These are phyloP conservation scores for Lycia hirtaria DNA, from an alignment of 2,888 invertebrate species.

Conservation along the genomic window DNA sequence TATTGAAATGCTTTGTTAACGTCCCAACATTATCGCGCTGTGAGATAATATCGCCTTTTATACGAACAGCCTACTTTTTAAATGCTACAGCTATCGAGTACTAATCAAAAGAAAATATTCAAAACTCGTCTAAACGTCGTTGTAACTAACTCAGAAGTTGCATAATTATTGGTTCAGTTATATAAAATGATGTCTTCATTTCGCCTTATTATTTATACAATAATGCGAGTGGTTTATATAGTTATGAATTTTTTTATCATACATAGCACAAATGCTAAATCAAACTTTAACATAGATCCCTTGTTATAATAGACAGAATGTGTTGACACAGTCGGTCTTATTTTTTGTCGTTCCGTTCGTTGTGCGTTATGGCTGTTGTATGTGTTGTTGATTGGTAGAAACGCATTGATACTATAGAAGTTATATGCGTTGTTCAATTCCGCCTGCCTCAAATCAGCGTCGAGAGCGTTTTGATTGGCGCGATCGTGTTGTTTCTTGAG, in stretches of 20 bases:
- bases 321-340: conserved; percentile 75
- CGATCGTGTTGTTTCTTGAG: conserved; percentile 73
- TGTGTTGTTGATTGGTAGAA: conserved; percentile 61
- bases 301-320: conserved; percentile 64
- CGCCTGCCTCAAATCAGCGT: conserved; percentile 66
- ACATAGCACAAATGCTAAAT: conserved; percentile 15
- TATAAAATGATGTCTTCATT: background rate
- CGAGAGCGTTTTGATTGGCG: conserved; percentile 70
- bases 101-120: background rate
- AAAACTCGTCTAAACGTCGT: background rate
- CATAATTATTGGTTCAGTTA: background rate
- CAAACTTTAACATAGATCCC: conserved; percentile 10
- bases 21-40: background rate
- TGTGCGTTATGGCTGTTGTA: conserved; percentile 61
- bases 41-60: background rate
- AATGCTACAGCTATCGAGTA: background rate
- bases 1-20: background rate
- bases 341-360: conserved; percentile 74
- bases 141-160: background rate
- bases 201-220: background rate
- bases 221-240: background rate
- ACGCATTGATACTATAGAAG: conserved; percentile 66
- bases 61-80: background rate
- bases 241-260: conserved; percentile 28
- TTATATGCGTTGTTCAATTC: conserved; percentile 73